Evolutionary conservation across 1,140 invertebrate species (phyloP).

Genomic region (Neelides sp.): DNA sequence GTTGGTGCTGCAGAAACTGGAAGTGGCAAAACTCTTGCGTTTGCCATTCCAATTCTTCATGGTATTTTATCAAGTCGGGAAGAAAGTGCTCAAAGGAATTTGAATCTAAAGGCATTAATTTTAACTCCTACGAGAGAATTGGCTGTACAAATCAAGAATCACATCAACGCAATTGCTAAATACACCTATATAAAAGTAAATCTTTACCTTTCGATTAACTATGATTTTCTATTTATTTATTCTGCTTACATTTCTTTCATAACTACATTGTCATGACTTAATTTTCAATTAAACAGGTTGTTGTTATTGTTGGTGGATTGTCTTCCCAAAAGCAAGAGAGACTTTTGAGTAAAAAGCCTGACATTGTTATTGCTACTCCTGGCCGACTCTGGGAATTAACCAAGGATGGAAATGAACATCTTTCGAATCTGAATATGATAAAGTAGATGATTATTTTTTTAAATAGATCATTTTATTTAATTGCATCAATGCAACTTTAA

Average conservation of each 20-base stretch:
- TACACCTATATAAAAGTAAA: conserved; percentile 57
- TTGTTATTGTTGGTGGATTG: conserved; percentile 78
- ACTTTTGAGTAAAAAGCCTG: conserved; percentile 60
- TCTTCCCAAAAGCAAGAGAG: conserved; percentile 81
- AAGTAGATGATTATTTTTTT: conserved; percentile 40
- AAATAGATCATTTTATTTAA: background rate
- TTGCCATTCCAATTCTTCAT: conserved; percentile 80
- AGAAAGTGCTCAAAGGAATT: conserved; percentile 12
- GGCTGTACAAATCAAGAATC: conserved; percentile 82
- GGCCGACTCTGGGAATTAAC: conserved; percentile 90
- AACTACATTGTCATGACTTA: background rate
- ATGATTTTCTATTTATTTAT: background rate
- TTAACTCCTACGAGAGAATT: conserved; percentile 90
- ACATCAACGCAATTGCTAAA: conserved; percentile 65
- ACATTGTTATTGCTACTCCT: conserved; percentile 91
- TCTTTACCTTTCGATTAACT: background rate
- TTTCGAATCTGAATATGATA: conserved; percentile 54
- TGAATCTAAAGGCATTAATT: conserved; percentile 59
- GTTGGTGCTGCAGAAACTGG: conserved; percentile 94
- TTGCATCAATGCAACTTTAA: background rate
- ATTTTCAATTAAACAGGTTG: conserved; percentile 39
- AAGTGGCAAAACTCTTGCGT: conserved; percentile 93
- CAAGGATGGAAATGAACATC: conserved; percentile 58
- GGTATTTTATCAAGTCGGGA: conserved; percentile 55
- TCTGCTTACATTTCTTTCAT: background rate